phyloP scores from a whole-genome alignment of 1,140 invertebrate genomes.

The Lasioglossum albipes region DNA sequence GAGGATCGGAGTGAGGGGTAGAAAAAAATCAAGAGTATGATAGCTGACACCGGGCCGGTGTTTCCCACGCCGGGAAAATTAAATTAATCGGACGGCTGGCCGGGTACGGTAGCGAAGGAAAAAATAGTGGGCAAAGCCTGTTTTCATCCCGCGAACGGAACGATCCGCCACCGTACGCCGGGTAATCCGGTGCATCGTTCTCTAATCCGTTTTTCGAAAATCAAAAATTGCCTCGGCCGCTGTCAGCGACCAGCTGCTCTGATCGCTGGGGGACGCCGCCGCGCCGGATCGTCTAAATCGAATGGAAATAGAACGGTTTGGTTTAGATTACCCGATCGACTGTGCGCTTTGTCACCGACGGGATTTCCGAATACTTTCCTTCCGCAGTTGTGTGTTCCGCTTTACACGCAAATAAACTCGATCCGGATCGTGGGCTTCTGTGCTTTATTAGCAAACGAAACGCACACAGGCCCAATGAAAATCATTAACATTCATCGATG shows the following conservation, averaged over 20 bases:
- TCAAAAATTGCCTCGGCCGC: conserved; percentile 30
- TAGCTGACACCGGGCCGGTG: conserved; percentile 2
- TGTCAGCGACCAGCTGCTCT: conserved; percentile 32
- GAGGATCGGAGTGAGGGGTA: background rate
- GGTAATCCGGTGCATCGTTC: conserved; percentile 36
- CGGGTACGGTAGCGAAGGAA: background rate
- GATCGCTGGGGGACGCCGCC: conserved; percentile 22
- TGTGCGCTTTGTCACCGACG: background rate
- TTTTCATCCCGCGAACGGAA: conserved; percentile 23
- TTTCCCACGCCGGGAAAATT: conserved; percentile 20
- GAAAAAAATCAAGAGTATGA: conserved; percentile 5
- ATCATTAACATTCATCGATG: too few relatives aligned
- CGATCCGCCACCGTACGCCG: conserved; percentile 10
- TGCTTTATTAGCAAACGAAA: too few relatives aligned
- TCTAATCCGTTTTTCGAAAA: conserved; percentile 58
- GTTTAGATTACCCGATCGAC: background rate
- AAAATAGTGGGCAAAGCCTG: background rate
- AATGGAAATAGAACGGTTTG: conserved; percentile 4
- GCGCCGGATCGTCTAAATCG: conserved; percentile 39
- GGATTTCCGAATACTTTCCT: background rate
- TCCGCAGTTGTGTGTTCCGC: background rate
- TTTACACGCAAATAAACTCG: background rate
- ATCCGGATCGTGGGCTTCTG: background rate
- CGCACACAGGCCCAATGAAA: too few relatives aligned
- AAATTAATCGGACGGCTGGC: conserved; percentile 22